phyloP scores from a whole-genome alignment of 2,888 invertebrate genomes.

The Tipula confusa region DNA sequence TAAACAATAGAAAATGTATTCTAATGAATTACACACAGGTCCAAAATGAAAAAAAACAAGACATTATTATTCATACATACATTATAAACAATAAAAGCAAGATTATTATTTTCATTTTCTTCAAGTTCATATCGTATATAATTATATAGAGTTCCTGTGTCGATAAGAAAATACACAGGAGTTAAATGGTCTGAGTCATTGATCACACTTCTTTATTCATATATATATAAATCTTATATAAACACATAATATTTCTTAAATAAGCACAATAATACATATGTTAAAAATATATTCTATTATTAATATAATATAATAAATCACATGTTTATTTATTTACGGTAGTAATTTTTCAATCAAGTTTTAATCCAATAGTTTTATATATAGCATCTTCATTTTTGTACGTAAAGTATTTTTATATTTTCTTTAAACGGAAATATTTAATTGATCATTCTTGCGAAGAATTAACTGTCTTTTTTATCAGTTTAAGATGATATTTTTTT shows the following conservation, averaged over 20 bases:
- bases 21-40: neutral
- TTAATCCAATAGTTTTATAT: neutral
- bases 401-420: neutral
- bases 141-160: neutral
- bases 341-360: neutral
- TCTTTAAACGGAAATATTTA: constrained; percentile 3
- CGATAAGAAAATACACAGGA: neutral
- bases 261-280: neutral
- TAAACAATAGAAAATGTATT: neutral
- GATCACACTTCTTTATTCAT: neutral
- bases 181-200: neutral
- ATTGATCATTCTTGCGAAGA: neutral
- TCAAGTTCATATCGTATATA: neutral
- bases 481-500: neutral
- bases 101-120: neutral
- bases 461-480: neutral
- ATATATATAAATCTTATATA: neutral
- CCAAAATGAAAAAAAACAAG: no score
- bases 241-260: neutral
- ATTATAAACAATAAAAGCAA: neutral
- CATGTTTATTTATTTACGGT: neutral
- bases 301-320: neutral
- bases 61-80: neutral
- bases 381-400: neutral
- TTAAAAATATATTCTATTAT: neutral